A percentile compares a stretch with the other conserved stretches of the same genome.
These are phyloP conservation scores for Marmota monax DNA, from an alignment of 2,113 vertebrate genomes.

Conservation along the genomic window DNA sequence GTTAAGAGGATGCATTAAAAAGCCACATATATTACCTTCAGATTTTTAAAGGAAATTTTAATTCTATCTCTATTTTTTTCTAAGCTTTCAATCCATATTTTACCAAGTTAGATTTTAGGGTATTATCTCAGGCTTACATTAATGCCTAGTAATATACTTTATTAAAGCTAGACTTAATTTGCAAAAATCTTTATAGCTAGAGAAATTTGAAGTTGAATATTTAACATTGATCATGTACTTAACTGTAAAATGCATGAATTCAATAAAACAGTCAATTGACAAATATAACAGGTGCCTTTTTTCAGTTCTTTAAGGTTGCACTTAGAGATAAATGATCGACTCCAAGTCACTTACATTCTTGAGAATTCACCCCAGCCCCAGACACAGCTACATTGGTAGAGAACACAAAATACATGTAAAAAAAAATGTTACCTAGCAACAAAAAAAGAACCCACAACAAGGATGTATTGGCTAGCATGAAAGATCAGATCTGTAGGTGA, in stretches of 20 bases:
- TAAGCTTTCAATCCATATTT: slow-evolving; percentile 57
- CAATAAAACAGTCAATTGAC: slow-evolving; percentile 50
- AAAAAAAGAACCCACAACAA: background rate
- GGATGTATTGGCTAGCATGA: background rate
- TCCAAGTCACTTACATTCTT: background rate
- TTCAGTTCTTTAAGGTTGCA: background rate
- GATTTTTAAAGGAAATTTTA: slow-evolving; percentile 30
- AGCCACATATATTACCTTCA: background rate
- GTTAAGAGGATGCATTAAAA: slow-evolving; percentile 71
- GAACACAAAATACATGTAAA: background rate
- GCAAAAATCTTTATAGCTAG: slow-evolving; percentile 15
- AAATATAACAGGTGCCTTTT: slow-evolving; percentile 58
- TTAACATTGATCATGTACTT: slow-evolving; percentile 61
- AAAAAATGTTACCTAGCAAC: background rate
- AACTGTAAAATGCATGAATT: slow-evolving; percentile 53
- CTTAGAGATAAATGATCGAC: background rate
- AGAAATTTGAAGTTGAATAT: slow-evolving; percentile 67
- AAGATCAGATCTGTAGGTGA: background rate
- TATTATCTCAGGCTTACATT: slow-evolving; percentile 48
- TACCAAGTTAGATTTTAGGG: slow-evolving; percentile 37
- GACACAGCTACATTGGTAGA: background rate
- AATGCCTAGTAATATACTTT: slow-evolving; percentile 54
- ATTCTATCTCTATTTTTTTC: slow-evolving; percentile 33
- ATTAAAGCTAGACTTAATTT: slow-evolving; percentile 48
- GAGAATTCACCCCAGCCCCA: background rate